phyloP scores from a whole-genome alignment of 2,888 invertebrate genomes.

The Heliconius ethilla region DNA sequence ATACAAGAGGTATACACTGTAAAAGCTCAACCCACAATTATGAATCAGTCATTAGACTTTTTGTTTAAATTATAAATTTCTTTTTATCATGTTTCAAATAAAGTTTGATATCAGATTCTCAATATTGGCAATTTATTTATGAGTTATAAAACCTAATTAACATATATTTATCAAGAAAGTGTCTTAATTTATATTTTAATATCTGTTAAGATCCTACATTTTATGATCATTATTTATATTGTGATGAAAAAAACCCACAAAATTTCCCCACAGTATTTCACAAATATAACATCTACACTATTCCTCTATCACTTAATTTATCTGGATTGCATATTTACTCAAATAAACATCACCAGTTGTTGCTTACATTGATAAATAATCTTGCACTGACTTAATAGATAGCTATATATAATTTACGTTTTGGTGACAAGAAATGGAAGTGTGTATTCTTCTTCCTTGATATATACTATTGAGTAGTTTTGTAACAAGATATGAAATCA shows the following conservation, averaged over 20 bases:
- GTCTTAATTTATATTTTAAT: too few species aligned
- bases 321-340: slow-evolving; percentile 35
- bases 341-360: slow-evolving; percentile 26
- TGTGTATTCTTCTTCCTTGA: not conserved
- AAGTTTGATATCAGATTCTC: not conserved
- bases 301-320: slow-evolving; percentile 35
- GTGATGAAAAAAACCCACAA: not conserved
- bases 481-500: not conserved
- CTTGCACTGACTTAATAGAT: slow-evolving; percentile 43
- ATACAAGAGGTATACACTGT: slow-evolving; percentile 7
- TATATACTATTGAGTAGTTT: not conserved
- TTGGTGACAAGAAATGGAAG: not conserved
- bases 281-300: not conserved
- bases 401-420: slow-evolving; percentile 13
- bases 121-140: not conserved
- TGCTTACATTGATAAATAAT: slow-evolving; percentile 28
- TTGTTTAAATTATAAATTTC: not conserved
- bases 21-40: slow-evolving; percentile 8
- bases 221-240: not conserved
- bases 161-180: not conserved
- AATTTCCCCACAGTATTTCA: not conserved
- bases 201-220: not conserved
- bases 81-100: not conserved
- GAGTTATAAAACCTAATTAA: not conserved
- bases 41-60: not conserved